Base-by-base conservation (phyloP, 2,797 vertebrate genomes). In the Aplochiton taeniatus region DNA sequence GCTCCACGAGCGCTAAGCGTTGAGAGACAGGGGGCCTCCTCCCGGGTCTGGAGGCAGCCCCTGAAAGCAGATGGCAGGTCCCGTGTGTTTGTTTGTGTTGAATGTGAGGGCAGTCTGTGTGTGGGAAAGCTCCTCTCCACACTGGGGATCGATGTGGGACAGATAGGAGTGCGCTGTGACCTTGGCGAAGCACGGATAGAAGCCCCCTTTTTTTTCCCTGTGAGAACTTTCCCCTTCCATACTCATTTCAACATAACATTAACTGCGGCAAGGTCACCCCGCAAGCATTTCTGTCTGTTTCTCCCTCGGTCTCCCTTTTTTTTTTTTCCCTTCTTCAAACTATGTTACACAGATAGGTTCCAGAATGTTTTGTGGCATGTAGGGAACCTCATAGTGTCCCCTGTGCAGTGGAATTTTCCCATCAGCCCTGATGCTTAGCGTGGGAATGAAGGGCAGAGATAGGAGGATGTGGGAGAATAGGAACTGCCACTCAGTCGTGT, bases 381-480 rank as follows among this genome's bases (percentile, higher is more conserved):
- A n/a, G n/a, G 66, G 73, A 76, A 69, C 47, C 47, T 69, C 72
- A 63, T 63, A 65, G 70, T 77, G 78, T 78, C 84, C 72, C 52
- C 31, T 31, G 77, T 79, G 68, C 82, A 77, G 76, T 69, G 74
- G 59, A 74, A 75, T 69, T 56, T 79, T 90, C 88, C 83, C 88
- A 91, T 82, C 81, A 69, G 76, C 12, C 17, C 42, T 60, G 48
- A 55, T 73, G 78, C 72, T 74, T 10, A 77, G 76, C 75, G 87
- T 91, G 90, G 88, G 92, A 93, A 90, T 79, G 80, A 81, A 87
- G 83, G 86, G 76, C 84, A 85, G 71, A 65, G 77, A 89, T 84
- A 84, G 74, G 74, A 80, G 60, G 65, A 82, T 82, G 84, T 91
- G 84, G 78, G 86, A 86, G 83, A 87, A 68, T 45, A 69, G 66